These are phyloP conservation scores for Halcyon chelicuti DNA, from an alignment of 2,797 vertebrate species.

Conservation along the genomic window DNA sequence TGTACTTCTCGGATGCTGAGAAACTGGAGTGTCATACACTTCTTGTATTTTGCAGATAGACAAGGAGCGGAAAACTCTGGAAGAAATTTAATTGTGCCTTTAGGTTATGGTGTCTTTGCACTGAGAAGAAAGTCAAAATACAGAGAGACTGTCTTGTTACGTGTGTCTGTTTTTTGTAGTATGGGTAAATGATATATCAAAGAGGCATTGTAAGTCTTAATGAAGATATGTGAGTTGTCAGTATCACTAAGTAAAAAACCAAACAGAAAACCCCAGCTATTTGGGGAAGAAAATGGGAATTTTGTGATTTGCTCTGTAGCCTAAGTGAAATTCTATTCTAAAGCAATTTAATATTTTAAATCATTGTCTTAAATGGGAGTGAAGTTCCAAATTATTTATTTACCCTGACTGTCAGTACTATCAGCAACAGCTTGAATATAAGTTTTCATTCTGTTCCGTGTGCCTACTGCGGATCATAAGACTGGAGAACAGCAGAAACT, in stretches of 20 bases:
- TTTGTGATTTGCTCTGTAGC: background rate
- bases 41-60: background rate
- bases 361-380: background rate
- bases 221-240: background rate
- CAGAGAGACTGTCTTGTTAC: background rate
- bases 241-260: background rate
- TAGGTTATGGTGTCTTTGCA: background rate
- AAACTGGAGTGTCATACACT: background rate
- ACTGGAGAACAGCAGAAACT: background rate
- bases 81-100: background rate
- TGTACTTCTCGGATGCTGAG: background rate
- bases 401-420: background rate
- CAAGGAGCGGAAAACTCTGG: background rate
- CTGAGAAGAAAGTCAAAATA: background rate
- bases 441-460: background rate
- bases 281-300: background rate
- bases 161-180: background rate
- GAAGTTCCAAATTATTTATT: background rate
- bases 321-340: background rate
- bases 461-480: conserved; percentile 9
- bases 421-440: background rate
- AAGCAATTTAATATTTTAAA: background rate
- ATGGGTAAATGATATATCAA: background rate
- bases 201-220: background rate
- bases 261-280: background rate